Conservation (phyloP, 2,888 invertebrate genomes). For the Chalcis sispes region DNA sequence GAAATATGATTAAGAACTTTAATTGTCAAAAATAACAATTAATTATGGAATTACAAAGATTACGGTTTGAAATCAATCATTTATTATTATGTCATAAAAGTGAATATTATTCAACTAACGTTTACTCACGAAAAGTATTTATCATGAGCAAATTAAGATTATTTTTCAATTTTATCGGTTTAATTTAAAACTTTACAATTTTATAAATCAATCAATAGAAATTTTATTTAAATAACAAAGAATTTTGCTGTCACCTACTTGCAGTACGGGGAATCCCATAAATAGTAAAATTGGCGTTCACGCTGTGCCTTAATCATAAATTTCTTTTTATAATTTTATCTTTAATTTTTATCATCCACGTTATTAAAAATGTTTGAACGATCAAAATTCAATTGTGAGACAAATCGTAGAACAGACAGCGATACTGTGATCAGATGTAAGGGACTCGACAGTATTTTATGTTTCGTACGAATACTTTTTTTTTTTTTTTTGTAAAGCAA, state of each 20-base stretch:
- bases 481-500: conserved; percentile 50
- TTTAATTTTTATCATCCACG: conserved; percentile 46
- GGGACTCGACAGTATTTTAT: conserved; percentile 59
- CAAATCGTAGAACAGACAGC: conserved; percentile 57
- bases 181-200: not conserved
- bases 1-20: too few relatives aligned
- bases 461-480: conserved; percentile 53
- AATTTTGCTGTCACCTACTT: conserved; percentile 7
- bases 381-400: conserved; percentile 55
- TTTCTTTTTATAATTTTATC: conserved; percentile 26
- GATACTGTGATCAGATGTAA: conserved; percentile 59
- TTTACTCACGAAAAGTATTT: too few relatives aligned
- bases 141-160: too few relatives aligned
- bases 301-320: conserved; percentile 55
- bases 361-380: conserved; percentile 43
- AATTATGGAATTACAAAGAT: too few relatives aligned
- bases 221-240: conserved; percentile 24
- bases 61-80: too few relatives aligned
- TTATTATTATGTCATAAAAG: too few relatives aligned
- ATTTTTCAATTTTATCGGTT: too few relatives aligned
- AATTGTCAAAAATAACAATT: too few relatives aligned
- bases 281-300: conserved; percentile 50
- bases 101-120: too few relatives aligned
- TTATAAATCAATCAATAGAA: not conserved
- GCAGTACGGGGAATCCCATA: conserved; percentile 7